Conservation (phyloP, 2,797 vertebrate genomes). For the Tadarida brasiliensis region DNA sequence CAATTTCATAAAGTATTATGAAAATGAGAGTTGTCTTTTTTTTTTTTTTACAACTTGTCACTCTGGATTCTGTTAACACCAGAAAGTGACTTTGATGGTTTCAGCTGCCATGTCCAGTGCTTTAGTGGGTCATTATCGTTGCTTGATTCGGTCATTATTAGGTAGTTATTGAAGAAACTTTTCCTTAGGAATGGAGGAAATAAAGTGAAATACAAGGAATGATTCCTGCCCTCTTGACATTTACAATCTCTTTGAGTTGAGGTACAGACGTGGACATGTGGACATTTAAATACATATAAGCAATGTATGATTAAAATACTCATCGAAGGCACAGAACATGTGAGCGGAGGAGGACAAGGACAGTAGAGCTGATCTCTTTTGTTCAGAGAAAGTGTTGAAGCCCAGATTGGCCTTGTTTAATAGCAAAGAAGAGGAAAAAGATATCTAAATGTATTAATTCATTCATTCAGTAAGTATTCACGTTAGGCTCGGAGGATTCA, state of each 20-base stretch:
- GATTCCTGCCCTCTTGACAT: background rate
- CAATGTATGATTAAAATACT: constrained; percentile 5
- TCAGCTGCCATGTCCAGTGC: constrained; percentile 26
- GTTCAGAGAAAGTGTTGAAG: background rate
- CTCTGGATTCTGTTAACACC: constrained; percentile 50
- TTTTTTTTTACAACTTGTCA: background rate
- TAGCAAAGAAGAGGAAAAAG: background rate
- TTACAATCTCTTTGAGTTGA: constrained; percentile 22
- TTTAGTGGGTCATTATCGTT: constrained; percentile 4
- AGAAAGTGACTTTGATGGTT: constrained; percentile 29
- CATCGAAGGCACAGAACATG: background rate
- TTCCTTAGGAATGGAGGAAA: background rate
- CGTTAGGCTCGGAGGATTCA: background rate
- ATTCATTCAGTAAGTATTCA: constrained; percentile 2
- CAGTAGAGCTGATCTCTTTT: background rate
- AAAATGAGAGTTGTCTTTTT: constrained; percentile 59
- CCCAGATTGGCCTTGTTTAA: background rate
- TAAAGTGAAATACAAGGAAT: background rate
- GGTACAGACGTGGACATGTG: background rate
- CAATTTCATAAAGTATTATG: constrained; percentile 60
- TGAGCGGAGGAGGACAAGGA: background rate
- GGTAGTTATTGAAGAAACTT: constrained; percentile 13
- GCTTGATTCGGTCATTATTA: constrained; percentile 27
- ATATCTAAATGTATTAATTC: background rate
- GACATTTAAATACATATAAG: constrained; percentile 28